These are phyloP conservation scores for Mesorhabditis sp. DNA, from an alignment of 2,888 invertebrate species.

Conservation along the genomic window DNA sequence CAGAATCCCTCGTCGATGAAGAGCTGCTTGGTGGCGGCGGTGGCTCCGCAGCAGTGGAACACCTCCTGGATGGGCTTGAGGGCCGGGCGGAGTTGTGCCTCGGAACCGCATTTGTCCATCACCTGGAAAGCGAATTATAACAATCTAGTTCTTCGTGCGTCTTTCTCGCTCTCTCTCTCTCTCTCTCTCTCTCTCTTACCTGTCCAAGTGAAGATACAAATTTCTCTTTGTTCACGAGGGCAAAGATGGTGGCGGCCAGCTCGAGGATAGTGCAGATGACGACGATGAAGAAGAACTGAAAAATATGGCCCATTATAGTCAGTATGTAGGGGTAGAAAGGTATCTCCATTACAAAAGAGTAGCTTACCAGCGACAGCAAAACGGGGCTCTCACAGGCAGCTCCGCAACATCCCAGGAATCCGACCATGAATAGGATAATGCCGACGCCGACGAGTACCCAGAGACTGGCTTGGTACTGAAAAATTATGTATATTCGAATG, in stretches of 20 bases:
- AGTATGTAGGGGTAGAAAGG: neutral
- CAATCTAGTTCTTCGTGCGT: neutral
- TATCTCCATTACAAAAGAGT: neutral
- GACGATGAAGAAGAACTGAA: constrained; percentile 51
- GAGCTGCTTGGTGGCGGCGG: constrained; percentile 29
- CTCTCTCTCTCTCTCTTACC: constrained; percentile 12
- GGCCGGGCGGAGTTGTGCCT: constrained; percentile 31
- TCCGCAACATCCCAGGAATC: constrained; percentile 56
- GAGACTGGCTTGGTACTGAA: constrained; percentile 54
- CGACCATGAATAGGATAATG: constrained; percentile 50
- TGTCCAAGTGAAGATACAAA: constrained; percentile 41
- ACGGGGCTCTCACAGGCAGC: constrained; percentile 49
- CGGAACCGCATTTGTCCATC: constrained; percentile 35
- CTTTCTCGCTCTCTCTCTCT: neutral
- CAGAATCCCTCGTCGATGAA: constrained; percentile 39
- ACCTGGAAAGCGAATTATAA: constrained; percentile 19
- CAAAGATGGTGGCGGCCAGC: constrained; percentile 42
- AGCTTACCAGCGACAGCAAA: constrained; percentile 44
- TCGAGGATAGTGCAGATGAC: constrained; percentile 46
- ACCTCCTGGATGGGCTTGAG: constrained; percentile 49
- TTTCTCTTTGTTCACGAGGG: constrained; percentile 41
- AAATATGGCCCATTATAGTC: neutral
- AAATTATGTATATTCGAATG: neutral
- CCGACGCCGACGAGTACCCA: constrained; percentile 56
- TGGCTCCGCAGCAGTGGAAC: constrained; percentile 53